Percentiles rank a stretch among this genome's conserved stretches.
Evolutionary conservation across 2,888 invertebrate genomes (phyloP).

Genomic region (Heliothis peltigera): DNA sequence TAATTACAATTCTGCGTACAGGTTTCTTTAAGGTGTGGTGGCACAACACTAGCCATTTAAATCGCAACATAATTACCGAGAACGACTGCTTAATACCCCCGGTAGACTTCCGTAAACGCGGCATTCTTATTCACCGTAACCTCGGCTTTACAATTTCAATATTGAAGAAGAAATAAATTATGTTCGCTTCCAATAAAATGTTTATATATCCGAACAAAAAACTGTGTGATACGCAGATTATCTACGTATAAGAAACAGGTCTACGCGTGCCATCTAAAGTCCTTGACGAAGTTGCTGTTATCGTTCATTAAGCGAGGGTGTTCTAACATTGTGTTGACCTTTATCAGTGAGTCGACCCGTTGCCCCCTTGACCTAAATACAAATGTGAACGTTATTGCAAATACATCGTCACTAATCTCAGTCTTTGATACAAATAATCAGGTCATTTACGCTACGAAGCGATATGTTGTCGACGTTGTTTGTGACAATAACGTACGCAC

Average conservation of each 20-base stretch:
- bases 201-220: background rate
- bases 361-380: constrained; percentile 58
- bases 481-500: constrained; percentile 8
- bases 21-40: background rate
- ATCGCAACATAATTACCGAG: constrained; percentile 21
- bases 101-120: constrained; percentile 41
- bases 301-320: constrained; percentile 13
- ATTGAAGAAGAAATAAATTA: constrained; percentile 22
- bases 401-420: constrained; percentile 45
- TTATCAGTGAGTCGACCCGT: constrained; percentile 43
- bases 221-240: too few species aligned
- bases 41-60: constrained; percentile 25
- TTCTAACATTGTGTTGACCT: constrained; percentile 26
- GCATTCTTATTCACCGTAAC: constrained; percentile 34
- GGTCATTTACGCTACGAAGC: constrained; percentile 11
- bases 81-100: constrained; percentile 12
- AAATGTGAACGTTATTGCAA: constrained; percentile 38
- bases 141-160: constrained; percentile 31
- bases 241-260: too few species aligned
- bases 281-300: constrained; percentile 17
- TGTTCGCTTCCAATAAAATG: background rate
- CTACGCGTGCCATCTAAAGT: constrained; percentile 2
- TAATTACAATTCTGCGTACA: constrained; percentile 12
- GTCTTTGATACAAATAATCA: constrained; percentile 39
- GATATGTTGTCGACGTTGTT: constrained; percentile 12